Percentiles rank a stretch among this genome's conserved stretches.
Evolutionary conservation across 2,888 invertebrate genomes (phyloP).

Genomic region (Oligia strigilis): DNA sequence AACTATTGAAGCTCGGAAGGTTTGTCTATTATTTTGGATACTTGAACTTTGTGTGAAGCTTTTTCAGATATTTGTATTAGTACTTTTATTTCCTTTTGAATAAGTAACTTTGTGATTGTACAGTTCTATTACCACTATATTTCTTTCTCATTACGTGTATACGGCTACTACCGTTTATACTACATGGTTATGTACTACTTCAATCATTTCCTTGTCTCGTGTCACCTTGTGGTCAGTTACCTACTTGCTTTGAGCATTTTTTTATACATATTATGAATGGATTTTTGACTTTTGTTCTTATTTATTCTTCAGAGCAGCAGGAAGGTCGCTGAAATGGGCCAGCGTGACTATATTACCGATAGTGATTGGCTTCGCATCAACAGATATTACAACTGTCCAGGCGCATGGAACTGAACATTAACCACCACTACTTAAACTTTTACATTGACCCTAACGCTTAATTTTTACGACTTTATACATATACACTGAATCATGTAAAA

Average conservation of each 20-base stretch:
- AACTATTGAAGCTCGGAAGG: constrained; percentile 91
- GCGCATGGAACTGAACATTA: constrained; percentile 79
- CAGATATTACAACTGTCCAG: constrained; percentile 87
- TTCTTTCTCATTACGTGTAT: neutral
- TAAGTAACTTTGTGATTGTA: neutral
- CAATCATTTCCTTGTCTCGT: neutral
- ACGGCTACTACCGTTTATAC: neutral
- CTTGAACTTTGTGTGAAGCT: neutral
- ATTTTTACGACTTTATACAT: neutral
- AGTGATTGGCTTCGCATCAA: constrained; percentile 88
- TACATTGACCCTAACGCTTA: neutral
- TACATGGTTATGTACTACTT: neutral
- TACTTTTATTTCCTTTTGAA: neutral
- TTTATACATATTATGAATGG: neutral
- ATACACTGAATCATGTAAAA: constrained; percentile 5
- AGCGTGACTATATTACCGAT: constrained; percentile 85
- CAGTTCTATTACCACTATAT: neutral
- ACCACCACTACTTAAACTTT: neutral
- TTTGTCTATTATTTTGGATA: constrained; percentile 51
- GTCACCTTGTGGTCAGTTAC: neutral
- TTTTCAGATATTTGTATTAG: neutral
- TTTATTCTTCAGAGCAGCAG: constrained; percentile 76
- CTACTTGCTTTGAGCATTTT: neutral
- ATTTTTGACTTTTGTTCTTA: constrained; percentile 1
- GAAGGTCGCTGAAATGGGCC: constrained; percentile 84